Evolutionary conservation across 2,797 vertebrate species (phyloP).

Genomic region (Neosalanx taihuensis): DNA sequence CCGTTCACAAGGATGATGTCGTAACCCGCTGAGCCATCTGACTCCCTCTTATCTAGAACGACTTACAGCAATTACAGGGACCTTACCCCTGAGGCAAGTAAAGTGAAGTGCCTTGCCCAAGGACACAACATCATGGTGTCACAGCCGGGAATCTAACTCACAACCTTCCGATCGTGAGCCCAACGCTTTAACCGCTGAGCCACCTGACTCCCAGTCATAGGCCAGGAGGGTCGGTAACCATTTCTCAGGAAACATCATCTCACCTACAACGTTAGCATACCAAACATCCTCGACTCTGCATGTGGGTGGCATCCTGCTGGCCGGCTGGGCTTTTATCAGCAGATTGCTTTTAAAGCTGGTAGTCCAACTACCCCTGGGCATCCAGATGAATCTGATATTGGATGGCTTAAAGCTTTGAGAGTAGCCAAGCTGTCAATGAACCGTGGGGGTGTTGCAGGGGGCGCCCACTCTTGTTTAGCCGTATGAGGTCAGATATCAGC

Average conservation of each 20-base stretch:
- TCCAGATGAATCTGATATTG: conserved; percentile 45
- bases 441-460: conserved; percentile 9
- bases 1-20: no score
- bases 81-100: no score
- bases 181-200: no score
- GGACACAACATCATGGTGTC: no score
- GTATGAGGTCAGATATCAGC: conserved; percentile 21
- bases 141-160: no score
- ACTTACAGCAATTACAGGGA: no score
- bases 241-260: conserved; percentile 23
- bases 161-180: no score
- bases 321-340: conserved; percentile 36
- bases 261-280: conserved; percentile 6
- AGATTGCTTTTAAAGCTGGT: conserved; percentile 22
- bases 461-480: conserved; percentile 15
- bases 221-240: conserved; percentile 1
- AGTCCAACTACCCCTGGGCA: conserved; percentile 19
- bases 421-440: conserved; percentile 28
- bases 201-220: no score
- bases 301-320: not conserved
- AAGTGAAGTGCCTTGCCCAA: no score
- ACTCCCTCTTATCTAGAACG: no score
- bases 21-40: no score
- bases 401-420: conserved; percentile 52
- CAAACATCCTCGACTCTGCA: no score